Base-by-base conservation (phyloP, 2,797 vertebrate species). In the Malurus leucopterus region DNA sequence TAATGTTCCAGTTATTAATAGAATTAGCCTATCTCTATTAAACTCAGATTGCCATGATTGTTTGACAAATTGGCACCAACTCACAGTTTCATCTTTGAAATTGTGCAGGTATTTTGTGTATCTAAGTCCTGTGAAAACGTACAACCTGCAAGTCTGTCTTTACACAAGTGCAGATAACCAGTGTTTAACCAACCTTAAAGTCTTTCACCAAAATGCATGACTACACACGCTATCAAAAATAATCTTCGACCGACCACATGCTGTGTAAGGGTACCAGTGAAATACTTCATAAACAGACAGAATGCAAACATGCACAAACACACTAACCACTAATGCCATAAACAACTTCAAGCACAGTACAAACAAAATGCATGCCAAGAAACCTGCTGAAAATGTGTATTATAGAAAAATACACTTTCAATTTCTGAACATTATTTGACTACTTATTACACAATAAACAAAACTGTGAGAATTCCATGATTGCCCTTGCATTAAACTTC, bases 281-380 rank as follows among this genome's bases (percentile, higher is more conserved):
- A 82, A 70, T 79, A 94, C 72, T 94, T 61, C 88, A 94, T 92
- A 86, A 92, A 79, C 75, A 95, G 95, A 88, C 90, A 91, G 70
- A 86, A 92, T 88, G 80, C 78, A 62, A 90, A 93, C 94, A 93
- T 65, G 84, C 92, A 90, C 86, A 91, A 87, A 81, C 88, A 94
- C 62, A 92, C 77, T 84, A 89, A 59, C 86, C 79, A 91, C 89
- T 92, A 96, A 93, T 89, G 90, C 90, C 84, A 89, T 95, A 93
- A 94, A 91, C 86, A 94, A 94, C 90, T 78, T 92, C 88, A 70
- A 92, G 79, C 64, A 90, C 84, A 95, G 91, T 57, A 94, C 90
- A 96, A 96, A 95, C 92, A 96, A 93, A 93, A 85, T 59, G 61
- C 93, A 83, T 91, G 91, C 94, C 95, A 96, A 91, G 93, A 93